Evolutionary conservation across 2,113 vertebrate genomes (phyloP), one percentile per base, ranked within the genome.

Genomic region (Emydura subglobosa): DNA sequence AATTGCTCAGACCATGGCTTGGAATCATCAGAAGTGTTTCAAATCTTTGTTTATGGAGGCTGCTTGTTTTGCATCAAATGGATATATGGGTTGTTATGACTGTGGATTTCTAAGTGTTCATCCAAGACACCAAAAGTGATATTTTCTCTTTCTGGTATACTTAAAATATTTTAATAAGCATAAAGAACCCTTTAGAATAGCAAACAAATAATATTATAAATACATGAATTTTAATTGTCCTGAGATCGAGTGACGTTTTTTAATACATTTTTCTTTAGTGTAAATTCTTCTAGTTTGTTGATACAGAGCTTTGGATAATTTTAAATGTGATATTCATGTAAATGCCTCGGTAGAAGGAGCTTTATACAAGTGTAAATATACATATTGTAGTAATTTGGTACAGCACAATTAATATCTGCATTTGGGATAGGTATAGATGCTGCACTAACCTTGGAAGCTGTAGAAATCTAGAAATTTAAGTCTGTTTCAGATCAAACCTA

Each of bases 101-200:
- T 98, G 95, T 98, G 97, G 94, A 97, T 98, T 98, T 98, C 95
- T 98, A 98, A 98, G 91, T 98, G 94, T 98, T 98, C 25, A 76
- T 94, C 94, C 57, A 97, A 86, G 90, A 93, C n/a, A 44, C 91
- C 83, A 53, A 97, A 92, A 87, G 21, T 68, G 88, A 96, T 81
- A 10, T 2, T 27, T 78, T 61, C 10, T 55, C 31, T 12, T 86
- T 1, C 6, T 88, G 51, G 11, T 79, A 47, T 78, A 51, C 0
- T 47, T 39, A 34, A 17, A 87, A 54, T 49, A 27, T 44, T 92
- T 54, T 61, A 24, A 22, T 87, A 86, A 21, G 10, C 55, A 44
- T 85, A n/a, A 29, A 86, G 57, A 85, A 79, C 7, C 9, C 31
- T 82, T 74, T 79, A 94, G 74, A 25, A 92, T 81, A 82, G 42